These are phyloP conservation scores for Homalodisca vitripennis DNA, from an alignment of 1,140 invertebrate species.

Conservation along the genomic window DNA sequence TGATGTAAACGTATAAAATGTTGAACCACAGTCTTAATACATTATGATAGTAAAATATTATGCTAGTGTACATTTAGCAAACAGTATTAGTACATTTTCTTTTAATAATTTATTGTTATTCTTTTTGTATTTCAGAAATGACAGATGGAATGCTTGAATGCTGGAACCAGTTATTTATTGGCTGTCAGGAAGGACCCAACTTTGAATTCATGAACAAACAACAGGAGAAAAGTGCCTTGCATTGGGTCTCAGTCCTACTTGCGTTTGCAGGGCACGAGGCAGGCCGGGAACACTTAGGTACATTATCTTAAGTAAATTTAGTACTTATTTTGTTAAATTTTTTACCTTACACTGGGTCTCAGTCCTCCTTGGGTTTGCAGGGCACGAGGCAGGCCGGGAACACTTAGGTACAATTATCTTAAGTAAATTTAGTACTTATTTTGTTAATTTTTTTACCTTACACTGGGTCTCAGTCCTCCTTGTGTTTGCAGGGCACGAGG, in stretches of 20 bases:
- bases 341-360: conserved; percentile 33
- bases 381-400: conserved; percentile 31
- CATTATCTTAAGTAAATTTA: no score
- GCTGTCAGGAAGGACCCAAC: conserved; percentile 18
- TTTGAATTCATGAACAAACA: conserved; percentile 36
- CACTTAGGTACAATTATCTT: conserved; percentile 36
- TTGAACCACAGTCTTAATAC: no score
- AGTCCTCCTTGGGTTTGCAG: conserved; percentile 29
- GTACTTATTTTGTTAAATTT: no score
- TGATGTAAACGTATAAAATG: no score
- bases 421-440: no score
- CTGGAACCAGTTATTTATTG: conserved; percentile 35
- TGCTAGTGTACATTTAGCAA: neutral
- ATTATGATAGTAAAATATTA: no score
- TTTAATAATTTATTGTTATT: conserved; percentile 9
- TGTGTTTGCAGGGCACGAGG: conserved; percentile 33
- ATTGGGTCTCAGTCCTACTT: conserved; percentile 31
- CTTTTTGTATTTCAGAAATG: conserved; percentile 31
- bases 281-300: conserved; percentile 34
- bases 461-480: conserved; percentile 32
- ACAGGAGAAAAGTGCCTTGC: conserved; percentile 32
- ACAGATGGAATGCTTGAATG: conserved; percentile 33
- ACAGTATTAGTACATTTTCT: no score
- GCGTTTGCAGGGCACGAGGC: conserved; percentile 33
- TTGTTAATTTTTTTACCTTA: no score